These are phyloP conservation scores for Poecilobothrus nobilitatus DNA, from an alignment of 2,888 invertebrate genomes.

Conservation along the genomic window DNA sequence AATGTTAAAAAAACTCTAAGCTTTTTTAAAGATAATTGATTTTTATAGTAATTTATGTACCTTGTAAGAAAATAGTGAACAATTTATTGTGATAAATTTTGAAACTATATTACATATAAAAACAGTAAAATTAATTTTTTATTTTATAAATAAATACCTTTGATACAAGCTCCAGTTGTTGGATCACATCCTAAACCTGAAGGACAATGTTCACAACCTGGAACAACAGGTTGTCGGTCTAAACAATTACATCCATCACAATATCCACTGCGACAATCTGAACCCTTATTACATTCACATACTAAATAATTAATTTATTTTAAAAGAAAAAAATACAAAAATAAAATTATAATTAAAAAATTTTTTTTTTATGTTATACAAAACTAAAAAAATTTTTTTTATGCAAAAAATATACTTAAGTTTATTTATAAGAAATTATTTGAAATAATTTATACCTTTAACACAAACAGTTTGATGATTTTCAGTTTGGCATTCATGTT, in stretches of 20 bases:
- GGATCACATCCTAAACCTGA: slow-evolving; percentile 70
- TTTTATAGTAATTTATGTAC: no score
- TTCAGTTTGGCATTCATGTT: slow-evolving; percentile 73
- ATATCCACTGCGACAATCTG: slow-evolving; percentile 55
- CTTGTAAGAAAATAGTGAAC: no score
- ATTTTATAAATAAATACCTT: slow-evolving; percentile 54
- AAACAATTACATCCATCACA: slow-evolving; percentile 67
- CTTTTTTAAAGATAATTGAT: no score
- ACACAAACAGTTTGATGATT: slow-evolving; percentile 78
- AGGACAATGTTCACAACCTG: slow-evolving; percentile 67
- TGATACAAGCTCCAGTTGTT: slow-evolving; percentile 70
- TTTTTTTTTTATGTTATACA: no score
- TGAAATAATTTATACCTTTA: slow-evolving; percentile 50
- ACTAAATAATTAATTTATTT: slow-evolving; percentile 21
- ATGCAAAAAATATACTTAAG: no score
- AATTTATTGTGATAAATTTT: no score
- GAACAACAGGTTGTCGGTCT: slow-evolving; percentile 31
- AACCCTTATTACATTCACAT: slow-evolving; percentile 55
- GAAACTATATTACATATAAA: no score
- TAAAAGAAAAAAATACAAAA: slow-evolving; percentile 10
- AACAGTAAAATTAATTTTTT: no score
- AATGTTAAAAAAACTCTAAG: no score
- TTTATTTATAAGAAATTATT: no score
- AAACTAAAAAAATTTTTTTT: no score
- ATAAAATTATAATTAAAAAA: slow-evolving; percentile 12